These are phyloP conservation scores for Galbula dea DNA, from an alignment of 2,113 vertebrate species.

Conservation along the genomic window DNA sequence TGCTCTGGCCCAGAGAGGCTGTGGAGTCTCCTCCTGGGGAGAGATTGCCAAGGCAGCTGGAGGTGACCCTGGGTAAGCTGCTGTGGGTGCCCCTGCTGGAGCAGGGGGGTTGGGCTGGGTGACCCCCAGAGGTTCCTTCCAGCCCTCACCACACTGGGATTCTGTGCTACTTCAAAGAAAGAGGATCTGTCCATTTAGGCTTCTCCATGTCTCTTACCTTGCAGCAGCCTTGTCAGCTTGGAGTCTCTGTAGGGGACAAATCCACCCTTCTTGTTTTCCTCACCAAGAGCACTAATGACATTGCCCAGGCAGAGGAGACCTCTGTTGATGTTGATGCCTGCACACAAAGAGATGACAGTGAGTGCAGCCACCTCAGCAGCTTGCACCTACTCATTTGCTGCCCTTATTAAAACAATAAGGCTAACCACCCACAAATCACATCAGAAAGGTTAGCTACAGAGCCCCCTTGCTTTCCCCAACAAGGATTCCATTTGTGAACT, in stretches of 20 bases:
- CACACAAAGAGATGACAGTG: neutral
- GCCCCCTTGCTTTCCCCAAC: neutral
- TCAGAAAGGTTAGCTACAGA: neutral
- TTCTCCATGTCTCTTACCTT: conserved; percentile 76
- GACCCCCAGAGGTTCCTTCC: too few relatives aligned
- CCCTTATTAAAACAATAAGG: neutral
- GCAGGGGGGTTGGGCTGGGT: too few relatives aligned
- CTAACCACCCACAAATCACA: too few relatives aligned
- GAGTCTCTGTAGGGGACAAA: conserved; percentile 98
- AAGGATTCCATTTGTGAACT: neutral
- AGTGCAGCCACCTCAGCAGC: neutral
- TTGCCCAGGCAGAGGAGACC: conserved; percentile 93
- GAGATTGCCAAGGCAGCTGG: too few relatives aligned
- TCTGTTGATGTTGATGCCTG: conserved; percentile 96
- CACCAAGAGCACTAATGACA: conserved; percentile 96
- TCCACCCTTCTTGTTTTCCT: conserved; percentile 86
- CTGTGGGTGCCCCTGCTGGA: too few relatives aligned
- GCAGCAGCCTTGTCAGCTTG: conserved; percentile 90
- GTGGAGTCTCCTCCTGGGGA: too few relatives aligned
- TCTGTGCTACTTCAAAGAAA: too few relatives aligned
- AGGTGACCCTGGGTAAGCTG: too few relatives aligned
- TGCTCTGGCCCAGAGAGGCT: neutral
- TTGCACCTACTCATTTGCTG: neutral
- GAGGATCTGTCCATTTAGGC: neutral
- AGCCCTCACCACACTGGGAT: too few relatives aligned